phyloP scores from a whole-genome alignment of 2,797 vertebrate genomes.

The Leucoraja ocellata region DNA sequence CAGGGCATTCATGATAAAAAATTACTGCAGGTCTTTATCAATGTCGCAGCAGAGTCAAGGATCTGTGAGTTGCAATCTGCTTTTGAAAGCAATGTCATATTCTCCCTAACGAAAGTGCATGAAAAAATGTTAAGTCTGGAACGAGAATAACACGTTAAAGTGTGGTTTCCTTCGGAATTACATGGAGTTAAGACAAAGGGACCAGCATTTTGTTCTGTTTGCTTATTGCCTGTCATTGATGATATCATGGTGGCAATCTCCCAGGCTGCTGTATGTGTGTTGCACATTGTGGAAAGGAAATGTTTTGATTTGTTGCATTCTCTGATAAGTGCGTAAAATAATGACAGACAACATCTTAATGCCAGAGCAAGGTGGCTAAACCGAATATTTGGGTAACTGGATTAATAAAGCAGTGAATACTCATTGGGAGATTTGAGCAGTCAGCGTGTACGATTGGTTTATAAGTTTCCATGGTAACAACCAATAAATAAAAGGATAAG shows the following conservation, averaged over 20 bases:
- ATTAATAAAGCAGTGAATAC: conserved; percentile 5
- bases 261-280: background rate
- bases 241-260: background rate
- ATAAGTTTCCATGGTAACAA: conserved; percentile 11
- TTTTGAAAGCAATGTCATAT: background rate
- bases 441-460: background rate
- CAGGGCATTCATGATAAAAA: background rate
- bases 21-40: background rate
- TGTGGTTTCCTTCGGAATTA: background rate
- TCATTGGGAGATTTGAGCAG: background rate
- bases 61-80: background rate
- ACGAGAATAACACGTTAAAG: background rate
- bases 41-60: background rate
- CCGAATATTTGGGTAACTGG: background rate
- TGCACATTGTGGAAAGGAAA: background rate
- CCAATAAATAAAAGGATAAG: background rate
- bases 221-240: background rate
- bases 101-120: background rate
- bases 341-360: background rate
- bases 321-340: background rate
- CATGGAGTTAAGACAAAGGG: background rate
- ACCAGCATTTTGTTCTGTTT: background rate
- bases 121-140: background rate
- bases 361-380: background rate
- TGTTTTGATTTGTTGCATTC: conserved; percentile 16